Conservation (phyloP, 2,888 invertebrate genomes). For the Mechanitis mazaeus region DNA sequence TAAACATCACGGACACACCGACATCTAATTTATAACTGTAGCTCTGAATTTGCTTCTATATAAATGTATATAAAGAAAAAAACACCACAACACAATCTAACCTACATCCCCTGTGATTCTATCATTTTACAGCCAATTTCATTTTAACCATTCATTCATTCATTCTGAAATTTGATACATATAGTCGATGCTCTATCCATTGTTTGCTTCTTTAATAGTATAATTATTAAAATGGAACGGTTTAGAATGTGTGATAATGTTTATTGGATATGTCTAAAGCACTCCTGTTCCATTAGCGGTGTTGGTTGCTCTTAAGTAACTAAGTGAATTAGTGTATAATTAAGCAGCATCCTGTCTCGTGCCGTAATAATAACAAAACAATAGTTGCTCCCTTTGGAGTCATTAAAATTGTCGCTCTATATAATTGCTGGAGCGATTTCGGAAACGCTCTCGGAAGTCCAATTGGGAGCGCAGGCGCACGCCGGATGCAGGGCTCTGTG, state of each 20-base stretch:
- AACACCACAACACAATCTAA: too few relatives aligned
- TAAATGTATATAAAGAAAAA: too few relatives aligned
- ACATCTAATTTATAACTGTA: too few relatives aligned
- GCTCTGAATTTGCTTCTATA: too few relatives aligned
- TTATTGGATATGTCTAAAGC: neutral
- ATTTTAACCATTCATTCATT: too few relatives aligned
- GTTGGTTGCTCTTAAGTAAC: conserved; percentile 38
- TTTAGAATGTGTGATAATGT: too few relatives aligned
- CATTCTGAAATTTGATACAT: too few relatives aligned
- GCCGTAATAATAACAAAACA: conserved; percentile 73
- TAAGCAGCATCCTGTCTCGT: conserved; percentile 74
- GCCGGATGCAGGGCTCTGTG: conserved; percentile 68
- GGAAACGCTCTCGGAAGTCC: conserved; percentile 74
- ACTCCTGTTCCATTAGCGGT: conserved; percentile 17
- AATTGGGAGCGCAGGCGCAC: conserved; percentile 67
- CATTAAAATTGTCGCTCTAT: conserved; percentile 57
- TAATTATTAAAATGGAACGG: too few relatives aligned
- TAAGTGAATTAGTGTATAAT: conserved; percentile 67
- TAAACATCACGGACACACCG: neutral
- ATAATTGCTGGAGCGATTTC: conserved; percentile 59
- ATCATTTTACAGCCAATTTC: too few relatives aligned
- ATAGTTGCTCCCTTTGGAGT: conserved; percentile 60
- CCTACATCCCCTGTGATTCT: too few relatives aligned
- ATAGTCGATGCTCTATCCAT: too few relatives aligned
- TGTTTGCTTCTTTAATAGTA: too few relatives aligned